Evolutionary conservation across 2,113 vertebrate species (phyloP).

Genomic region (Aptenodytes patagonicus): DNA sequence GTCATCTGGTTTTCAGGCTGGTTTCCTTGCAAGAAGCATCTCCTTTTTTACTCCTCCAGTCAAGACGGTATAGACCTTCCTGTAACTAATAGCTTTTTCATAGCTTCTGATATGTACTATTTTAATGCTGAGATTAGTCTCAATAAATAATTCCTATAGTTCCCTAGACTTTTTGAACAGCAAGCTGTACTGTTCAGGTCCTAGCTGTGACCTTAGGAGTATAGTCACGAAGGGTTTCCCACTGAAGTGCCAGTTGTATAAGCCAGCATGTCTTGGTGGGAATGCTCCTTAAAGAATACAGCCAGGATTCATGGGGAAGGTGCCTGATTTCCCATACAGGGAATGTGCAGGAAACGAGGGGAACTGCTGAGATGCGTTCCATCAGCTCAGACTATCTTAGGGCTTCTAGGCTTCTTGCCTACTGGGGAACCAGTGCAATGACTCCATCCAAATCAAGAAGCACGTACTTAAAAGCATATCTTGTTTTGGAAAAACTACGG

Average conservation of each 20-base stretch:
- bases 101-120: neutral
- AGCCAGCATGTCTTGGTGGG: neutral
- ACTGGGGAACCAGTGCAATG: neutral
- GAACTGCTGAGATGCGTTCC: neutral
- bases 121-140: neutral
- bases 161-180: neutral
- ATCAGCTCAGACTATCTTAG: neutral
- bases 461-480: neutral
- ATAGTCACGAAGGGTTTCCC: neutral
- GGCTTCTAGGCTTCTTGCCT: neutral
- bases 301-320: neutral
- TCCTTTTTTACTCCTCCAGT: neutral
- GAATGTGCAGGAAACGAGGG: neutral
- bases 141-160: neutral
- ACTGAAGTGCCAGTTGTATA: neutral
- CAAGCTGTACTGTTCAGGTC: fast-evolving
- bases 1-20: neutral
- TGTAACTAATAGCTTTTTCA: neutral
- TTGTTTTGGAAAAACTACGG: neutral
- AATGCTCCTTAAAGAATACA: neutral
- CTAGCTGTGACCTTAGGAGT: neutral
- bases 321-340: neutral
- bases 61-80: neutral
- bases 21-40: neutral
- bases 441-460: neutral